Base-by-base conservation (phyloP, 2,888 invertebrate genomes). In the Baronia brevicornis region DNA sequence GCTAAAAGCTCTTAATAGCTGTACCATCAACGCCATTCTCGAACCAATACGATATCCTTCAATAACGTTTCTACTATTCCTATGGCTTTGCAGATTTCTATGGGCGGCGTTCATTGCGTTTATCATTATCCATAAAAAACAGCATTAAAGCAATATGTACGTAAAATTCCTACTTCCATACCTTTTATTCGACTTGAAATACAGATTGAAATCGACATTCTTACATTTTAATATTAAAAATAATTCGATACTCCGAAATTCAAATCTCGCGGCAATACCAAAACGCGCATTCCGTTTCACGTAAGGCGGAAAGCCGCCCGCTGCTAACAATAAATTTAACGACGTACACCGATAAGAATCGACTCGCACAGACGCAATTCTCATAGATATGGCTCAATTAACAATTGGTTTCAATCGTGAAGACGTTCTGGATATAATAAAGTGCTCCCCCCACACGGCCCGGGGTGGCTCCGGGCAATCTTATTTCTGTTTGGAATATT, bases 381-480 rank as follows among this genome's bases (percentile, higher is more conserved):
- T 80, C 82, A 78, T 77, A 82, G 84, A 84, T 82, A 84, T 75
- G 71, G 77, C 84, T 84, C 84, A 82, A 84, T 82, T 84, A 82
- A 84, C 84, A 82, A 80, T 79, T 71, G 84, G 78, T 79, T 80
- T 80, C 80, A 80, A 80, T 82, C 80, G 79, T 60, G 78, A 79
- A 78, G 79, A 80, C 80, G 75, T 77, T 71, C 68, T 58, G 72
- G 67, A 66, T 60, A 62, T 78, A 79, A 80, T 78, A 80, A 80
- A 80, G 74, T 72, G 62, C 69, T 75, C 62, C 73, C n/a, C n/a
- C n/a, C n/a, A n/a, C 70, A 51, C 53, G 36, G 45, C 57, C 41
- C 51, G 60, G 57, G 69, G 70, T 51, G 66, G 72, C 68, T 63
- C 54, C 53, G 66, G 68, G 74, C 78, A 74, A 75, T 78, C 77